A percentile compares a stretch with the other conserved stretches of the same genome.
Evolutionary conservation across 2,113 vertebrate species (phyloP).

Genomic region (Sapajus apella): DNA sequence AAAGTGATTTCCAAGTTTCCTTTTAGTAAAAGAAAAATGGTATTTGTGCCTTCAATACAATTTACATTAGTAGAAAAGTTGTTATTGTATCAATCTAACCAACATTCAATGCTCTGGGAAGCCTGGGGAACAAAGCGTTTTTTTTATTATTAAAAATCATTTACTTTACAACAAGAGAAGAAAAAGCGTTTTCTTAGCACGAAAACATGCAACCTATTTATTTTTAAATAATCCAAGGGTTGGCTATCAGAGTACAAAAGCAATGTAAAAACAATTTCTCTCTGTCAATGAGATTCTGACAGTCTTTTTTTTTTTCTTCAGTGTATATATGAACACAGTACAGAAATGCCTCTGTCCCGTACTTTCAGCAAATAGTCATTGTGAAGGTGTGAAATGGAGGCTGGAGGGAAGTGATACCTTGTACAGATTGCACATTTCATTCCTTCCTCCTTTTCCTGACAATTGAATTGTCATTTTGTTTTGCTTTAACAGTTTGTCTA

Average conservation of each 20-base stretch:
- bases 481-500: not conserved
- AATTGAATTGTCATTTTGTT: not conserved
- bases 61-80: not conserved
- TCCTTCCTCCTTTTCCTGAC: not conserved
- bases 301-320: not conserved
- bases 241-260: constrained; percentile 48
- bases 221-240: not conserved
- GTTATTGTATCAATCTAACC: not conserved
- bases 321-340: not conserved
- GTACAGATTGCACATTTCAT: not conserved
- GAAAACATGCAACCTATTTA: not conserved
- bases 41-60: not conserved
- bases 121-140: not conserved
- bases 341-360: not conserved
- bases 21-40: constrained; percentile 18
- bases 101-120: not conserved
- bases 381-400: constrained; percentile 39
- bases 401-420: not conserved
- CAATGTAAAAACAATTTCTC: constrained; percentile 54
- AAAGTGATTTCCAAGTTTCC: not conserved
- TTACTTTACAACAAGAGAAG: not conserved
- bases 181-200: constrained; percentile 31
- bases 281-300: constrained; percentile 56
- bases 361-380: constrained; percentile 29
- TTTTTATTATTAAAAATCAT: not conserved